These are phyloP conservation scores for Bettongia penicillata DNA, from an alignment of 2,113 vertebrate genomes.

Conservation along the genomic window DNA sequence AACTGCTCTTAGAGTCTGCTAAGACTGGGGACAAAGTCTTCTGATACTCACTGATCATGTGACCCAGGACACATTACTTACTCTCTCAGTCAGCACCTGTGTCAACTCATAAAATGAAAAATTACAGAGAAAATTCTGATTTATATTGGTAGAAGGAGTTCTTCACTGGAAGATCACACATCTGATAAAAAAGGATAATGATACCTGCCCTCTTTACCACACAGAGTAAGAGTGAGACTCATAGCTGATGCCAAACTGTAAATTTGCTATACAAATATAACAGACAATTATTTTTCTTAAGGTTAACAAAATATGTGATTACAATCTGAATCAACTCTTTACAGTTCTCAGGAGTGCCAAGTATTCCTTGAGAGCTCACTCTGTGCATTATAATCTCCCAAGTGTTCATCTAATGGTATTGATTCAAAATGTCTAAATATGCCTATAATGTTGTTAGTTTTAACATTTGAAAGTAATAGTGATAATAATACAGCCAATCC, in stretches of 20 bases:
- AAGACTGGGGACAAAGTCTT: background rate
- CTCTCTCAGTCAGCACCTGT: background rate
- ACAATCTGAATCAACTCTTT: background rate
- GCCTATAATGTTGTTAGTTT: background rate
- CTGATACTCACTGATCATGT: background rate
- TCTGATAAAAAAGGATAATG: background rate
- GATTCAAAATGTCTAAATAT: background rate
- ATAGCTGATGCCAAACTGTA: background rate
- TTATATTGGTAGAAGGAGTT: background rate
- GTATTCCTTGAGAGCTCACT: background rate
- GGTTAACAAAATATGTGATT: background rate
- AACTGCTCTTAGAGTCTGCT: background rate
- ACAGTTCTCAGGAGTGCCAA: background rate
- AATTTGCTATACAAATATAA: background rate
- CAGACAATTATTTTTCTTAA: background rate
- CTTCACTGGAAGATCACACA: background rate
- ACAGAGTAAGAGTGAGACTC: background rate
- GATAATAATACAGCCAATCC: background rate
- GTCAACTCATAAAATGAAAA: background rate
- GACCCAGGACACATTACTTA: background rate
- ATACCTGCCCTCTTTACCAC: background rate
- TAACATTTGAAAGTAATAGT: background rate
- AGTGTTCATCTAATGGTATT: background rate
- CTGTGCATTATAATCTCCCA: background rate
- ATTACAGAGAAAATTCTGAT: background rate